A percentile compares a stretch with the other conserved stretches of the same genome.
Conservation (phyloP, 2,113 vertebrate genomes). For the Syngnathus scovelli region DNA sequence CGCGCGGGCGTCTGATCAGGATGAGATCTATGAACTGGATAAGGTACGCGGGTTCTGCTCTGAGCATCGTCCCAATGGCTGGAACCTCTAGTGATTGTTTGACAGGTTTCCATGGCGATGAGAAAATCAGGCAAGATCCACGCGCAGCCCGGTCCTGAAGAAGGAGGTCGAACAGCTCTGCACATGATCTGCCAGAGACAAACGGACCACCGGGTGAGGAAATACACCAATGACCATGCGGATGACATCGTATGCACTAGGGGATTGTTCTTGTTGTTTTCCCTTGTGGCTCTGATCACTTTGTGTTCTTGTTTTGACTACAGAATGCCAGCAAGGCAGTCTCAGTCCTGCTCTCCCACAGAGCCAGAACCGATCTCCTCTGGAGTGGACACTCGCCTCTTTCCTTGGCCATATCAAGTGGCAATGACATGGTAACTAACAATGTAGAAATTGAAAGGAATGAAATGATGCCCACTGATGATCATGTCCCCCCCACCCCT, state of each 20-base stretch:
- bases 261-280: too few relatives aligned
- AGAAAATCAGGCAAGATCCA: slow-evolving; percentile 21
- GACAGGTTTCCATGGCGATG: slow-evolving; percentile 14
- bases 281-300: not conserved
- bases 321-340: slow-evolving; percentile 74
- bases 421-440: slow-evolving; percentile 76
- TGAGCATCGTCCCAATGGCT: not conserved
- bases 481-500: not conserved
- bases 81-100: not conserved
- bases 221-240: not conserved
- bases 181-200: slow-evolving; percentile 80
- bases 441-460: too few relatives aligned
- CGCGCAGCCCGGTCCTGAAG: slow-evolving; percentile 28
- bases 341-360: slow-evolving; percentile 71
- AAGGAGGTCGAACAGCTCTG: slow-evolving; percentile 77
- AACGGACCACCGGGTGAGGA: slow-evolving; percentile 45
- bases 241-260: too few relatives aligned
- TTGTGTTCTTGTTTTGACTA: slow-evolving; percentile 2
- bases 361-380: slow-evolving; percentile 69
- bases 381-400: slow-evolving; percentile 87
- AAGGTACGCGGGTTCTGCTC: slow-evolving; percentile 39
- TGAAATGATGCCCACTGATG: too few relatives aligned
- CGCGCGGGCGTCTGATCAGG: slow-evolving; percentile 62
- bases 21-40: slow-evolving; percentile 54
- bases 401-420: slow-evolving; percentile 79